phyloP scores from a whole-genome alignment of 2,113 vertebrate species.

The Gracilinanus agilis region DNA sequence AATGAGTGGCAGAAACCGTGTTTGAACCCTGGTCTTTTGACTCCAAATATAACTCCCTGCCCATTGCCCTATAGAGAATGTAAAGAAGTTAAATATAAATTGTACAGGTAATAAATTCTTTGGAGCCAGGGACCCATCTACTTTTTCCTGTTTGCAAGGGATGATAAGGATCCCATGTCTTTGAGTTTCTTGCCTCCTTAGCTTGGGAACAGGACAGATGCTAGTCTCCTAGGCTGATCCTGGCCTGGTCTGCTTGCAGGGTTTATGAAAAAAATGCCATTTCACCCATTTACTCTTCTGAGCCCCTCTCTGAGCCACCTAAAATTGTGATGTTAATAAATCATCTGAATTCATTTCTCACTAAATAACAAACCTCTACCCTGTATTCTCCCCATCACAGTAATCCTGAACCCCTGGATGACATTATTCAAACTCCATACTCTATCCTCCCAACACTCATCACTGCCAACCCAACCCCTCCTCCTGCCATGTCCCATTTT shows the following conservation, averaged over 20 bases:
- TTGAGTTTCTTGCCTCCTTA: neutral
- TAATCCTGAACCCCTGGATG: neutral
- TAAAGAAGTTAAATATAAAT: neutral
- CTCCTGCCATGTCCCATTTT: no score
- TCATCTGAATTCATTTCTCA: neutral
- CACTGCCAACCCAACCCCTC: neutral
- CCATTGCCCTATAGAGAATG: neutral
- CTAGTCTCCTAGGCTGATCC: neutral
- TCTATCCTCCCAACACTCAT: neutral
- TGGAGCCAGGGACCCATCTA: neutral
- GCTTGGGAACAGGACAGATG: neutral
- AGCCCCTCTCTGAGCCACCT: neutral
- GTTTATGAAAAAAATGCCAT: neutral
- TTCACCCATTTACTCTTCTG: neutral
- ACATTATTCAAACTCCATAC: neutral
- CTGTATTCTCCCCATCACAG: no score
- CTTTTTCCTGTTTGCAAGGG: neutral
- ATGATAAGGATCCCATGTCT: neutral
- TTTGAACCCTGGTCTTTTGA: neutral
- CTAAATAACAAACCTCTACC: neutral
- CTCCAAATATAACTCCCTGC: neutral
- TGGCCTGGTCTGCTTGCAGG: neutral
- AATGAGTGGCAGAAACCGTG: neutral
- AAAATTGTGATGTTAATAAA: neutral
- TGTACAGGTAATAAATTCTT: neutral